phyloP scores from a whole-genome alignment of 2,113 vertebrate genomes.

The Procapra przewalskii region DNA sequence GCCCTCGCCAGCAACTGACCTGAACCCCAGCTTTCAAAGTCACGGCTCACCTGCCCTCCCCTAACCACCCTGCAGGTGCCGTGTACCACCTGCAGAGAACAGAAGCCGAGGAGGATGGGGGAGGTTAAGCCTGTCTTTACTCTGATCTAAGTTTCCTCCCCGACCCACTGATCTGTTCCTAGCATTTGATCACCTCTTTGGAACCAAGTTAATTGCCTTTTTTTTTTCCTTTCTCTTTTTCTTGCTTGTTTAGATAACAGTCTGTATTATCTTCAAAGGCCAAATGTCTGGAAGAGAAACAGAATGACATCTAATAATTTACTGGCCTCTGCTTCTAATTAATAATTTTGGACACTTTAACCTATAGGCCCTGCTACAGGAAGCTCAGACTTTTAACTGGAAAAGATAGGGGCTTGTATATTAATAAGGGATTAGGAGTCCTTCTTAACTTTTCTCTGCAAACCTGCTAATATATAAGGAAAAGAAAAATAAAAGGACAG shows the following conservation, averaged over 20 bases:
- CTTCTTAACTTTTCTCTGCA: not conserved
- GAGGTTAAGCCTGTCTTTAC: slow-evolving; percentile 6
- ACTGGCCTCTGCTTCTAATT: slow-evolving; percentile 64
- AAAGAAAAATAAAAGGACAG: not conserved
- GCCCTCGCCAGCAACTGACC: not conserved
- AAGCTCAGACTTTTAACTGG: slow-evolving; percentile 33
- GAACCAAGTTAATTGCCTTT: slow-evolving; percentile 65
- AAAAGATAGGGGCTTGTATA: not conserved
- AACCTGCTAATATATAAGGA: not conserved
- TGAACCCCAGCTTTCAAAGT: not conserved
- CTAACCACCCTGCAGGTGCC: not conserved
- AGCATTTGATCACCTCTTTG: slow-evolving; percentile 62
- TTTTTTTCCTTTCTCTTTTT: slow-evolving; percentile 1
- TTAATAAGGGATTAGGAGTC: not conserved
- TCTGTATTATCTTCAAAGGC: slow-evolving; percentile 65
- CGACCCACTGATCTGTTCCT: slow-evolving; percentile 38
- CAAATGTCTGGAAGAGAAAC: slow-evolving; percentile 52
- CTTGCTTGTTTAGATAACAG: slow-evolving; percentile 13
- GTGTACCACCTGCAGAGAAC: not conserved
- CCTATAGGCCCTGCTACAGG: not conserved
- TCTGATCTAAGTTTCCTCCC: slow-evolving; percentile 34
- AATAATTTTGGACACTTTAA: slow-evolving; percentile 46
- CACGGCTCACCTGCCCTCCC: rapidly evolving
- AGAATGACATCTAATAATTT: slow-evolving; percentile 61
- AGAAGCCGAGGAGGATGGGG: not conserved